Percentiles rank a stretch among this genome's conserved stretches.
These are phyloP conservation scores for Porites lobata DNA, from an alignment of 92 coral and sea anemone species.

Conservation along the genomic window DNA sequence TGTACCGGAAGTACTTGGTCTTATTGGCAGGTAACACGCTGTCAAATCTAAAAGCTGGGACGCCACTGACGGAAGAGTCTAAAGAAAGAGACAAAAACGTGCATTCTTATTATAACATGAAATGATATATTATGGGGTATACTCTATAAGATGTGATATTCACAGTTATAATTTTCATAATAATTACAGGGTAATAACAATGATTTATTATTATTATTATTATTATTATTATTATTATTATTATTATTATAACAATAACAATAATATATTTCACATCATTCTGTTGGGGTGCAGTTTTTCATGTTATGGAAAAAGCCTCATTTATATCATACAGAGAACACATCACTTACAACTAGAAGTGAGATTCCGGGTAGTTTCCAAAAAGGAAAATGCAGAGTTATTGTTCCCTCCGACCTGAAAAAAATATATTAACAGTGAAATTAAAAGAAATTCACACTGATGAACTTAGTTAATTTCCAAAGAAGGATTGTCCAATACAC, in stretches of 20 bases:
- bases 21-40: neutral
- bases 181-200: no score
- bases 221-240: no score
- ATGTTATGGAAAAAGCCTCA: neutral
- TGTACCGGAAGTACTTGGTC: constrained; percentile 28
- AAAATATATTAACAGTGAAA: neutral
- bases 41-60: neutral
- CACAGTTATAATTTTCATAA: no score
- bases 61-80: neutral
- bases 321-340: neutral
- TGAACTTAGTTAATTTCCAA: neutral
- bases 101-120: no score
- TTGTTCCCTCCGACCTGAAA: neutral
- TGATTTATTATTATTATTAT: no score
- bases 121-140: no score
- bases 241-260: no score
- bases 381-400: neutral
- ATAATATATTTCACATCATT: no score
- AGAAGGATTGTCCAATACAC: neutral
- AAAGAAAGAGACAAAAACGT: neutral
- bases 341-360: neutral
- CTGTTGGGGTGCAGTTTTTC: no score
- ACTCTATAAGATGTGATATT: no score
- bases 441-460: neutral
- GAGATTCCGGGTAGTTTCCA: neutral